Evolutionary conservation across 2,113 vertebrate species (phyloP), one percentile per base, ranked within the genome.

Genomic region (Psittacula cyanocephala): DNA sequence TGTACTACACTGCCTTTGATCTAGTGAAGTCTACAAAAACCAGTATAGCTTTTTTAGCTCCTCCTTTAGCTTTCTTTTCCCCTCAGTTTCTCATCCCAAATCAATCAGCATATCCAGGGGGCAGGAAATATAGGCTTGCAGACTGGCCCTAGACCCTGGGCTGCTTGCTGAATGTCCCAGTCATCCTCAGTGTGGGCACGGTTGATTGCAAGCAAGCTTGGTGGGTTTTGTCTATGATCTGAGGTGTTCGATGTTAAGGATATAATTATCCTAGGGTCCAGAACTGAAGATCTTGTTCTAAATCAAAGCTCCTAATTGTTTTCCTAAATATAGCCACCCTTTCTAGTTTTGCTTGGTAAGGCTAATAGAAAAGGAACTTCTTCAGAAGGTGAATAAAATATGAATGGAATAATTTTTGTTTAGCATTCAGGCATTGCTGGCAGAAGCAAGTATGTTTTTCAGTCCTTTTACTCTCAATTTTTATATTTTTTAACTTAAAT

Each of bases 191-290:
- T 20, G 33, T 7, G 72, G 35, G 2, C 6, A 10, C 9, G 7
- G 6, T 10, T 57, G 28, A 52, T 6, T 62, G 27, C 9, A 86
- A 64, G 35, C 15, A 77, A 83, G 52, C 7, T 5, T 29, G 27
- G 27, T 62, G 4, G 4, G 71, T 71, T 83, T 76, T 0, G 0
- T 65, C 33, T 55, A 20, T 37, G 7, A 1, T 82, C 44, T 35
- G 39, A 4, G 2, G 9, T 64, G 19, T 8, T 53, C 0, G 2
- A 20, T 27, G 7, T 27, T 50, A 60, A 75, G 53, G 6, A 69
- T 33, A 6, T 13, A 29, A 53, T 49, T 79, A 31, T 53, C 33
- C 28, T 23, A 31, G 39, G 35, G 7, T 90, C 82, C 53, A 77
- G 27, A 86, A 77, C 11, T 57, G 25, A 81, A 81, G 44, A 69